Conservation (phyloP, 2,888 invertebrate species). For the Loripinus fragilis region DNA sequence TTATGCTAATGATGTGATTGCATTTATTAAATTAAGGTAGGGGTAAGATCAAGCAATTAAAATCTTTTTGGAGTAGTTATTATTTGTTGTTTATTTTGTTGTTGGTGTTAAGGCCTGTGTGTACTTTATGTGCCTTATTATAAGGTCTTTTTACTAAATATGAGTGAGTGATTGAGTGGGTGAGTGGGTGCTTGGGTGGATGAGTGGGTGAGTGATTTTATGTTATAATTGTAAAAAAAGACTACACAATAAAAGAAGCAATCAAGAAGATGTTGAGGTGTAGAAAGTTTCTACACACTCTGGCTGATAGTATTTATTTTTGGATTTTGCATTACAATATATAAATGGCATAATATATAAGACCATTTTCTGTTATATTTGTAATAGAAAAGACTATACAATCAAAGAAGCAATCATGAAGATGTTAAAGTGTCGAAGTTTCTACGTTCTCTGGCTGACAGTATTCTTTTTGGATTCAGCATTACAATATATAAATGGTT, state of each 20-base stretch:
- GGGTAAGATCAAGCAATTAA: too few relatives aligned
- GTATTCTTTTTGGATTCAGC: constrained; percentile 11
- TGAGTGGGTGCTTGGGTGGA: too few relatives aligned
- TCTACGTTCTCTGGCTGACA: constrained; percentile 29
- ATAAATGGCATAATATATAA: not conserved
- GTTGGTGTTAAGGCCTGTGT: too few relatives aligned
- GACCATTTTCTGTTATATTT: not conserved
- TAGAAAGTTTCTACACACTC: constrained; percentile 28
- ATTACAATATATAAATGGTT: constrained; percentile 10
- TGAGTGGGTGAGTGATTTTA: too few relatives aligned
- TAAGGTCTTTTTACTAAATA: too few relatives aligned
- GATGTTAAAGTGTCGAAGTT: constrained; percentile 21
- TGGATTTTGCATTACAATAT: constrained; percentile 16
- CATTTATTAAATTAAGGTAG: too few relatives aligned
- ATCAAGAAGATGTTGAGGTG: constrained; percentile 17
- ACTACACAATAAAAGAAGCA: constrained; percentile 20
- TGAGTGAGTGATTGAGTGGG: too few relatives aligned
- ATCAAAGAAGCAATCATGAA: constrained; percentile 23
- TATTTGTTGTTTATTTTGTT: too few relatives aligned
- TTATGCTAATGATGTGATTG: too few relatives aligned
- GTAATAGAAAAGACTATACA: not conserved
- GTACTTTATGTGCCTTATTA: too few relatives aligned
- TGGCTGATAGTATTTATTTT: constrained; percentile 17
- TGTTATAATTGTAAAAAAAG: not conserved
- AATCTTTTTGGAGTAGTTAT: too few relatives aligned